These are phyloP conservation scores for Littorina saxatilis DNA, from an alignment of 1,140 invertebrate species.

Conservation along the genomic window DNA sequence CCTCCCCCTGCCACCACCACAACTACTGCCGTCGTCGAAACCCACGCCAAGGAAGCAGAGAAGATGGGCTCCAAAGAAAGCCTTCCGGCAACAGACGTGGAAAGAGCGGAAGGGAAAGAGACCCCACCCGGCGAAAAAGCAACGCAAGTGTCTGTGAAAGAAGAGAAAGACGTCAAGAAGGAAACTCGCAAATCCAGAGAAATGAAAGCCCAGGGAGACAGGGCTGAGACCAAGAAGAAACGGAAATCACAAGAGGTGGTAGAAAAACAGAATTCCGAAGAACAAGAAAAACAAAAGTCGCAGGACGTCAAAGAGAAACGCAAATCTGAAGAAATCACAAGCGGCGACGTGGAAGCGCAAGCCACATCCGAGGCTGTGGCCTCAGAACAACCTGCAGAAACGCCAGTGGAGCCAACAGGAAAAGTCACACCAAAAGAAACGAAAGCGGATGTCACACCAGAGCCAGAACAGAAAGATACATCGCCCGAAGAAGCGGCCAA, in stretches of 20 bases:
- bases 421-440: background rate
- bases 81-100: background rate
- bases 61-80: background rate
- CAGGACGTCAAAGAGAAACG: slow-evolving; percentile 19
- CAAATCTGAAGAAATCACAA: slow-evolving; percentile 12
- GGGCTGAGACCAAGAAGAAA: slow-evolving; percentile 10
- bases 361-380: slow-evolving; percentile 21
- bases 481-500: background rate
- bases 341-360: background rate
- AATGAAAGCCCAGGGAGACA: background rate
- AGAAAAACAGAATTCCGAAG: slow-evolving; percentile 4
- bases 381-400: slow-evolving; percentile 28
- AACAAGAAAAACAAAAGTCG: slow-evolving; percentile 10
- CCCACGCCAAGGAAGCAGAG: slow-evolving; percentile 44
- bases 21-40: slow-evolving; percentile 36
- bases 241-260: background rate
- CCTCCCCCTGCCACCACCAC: slow-evolving; percentile 14
- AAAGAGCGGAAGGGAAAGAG: background rate
- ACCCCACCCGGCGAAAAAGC: background rate
- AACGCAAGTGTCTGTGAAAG: too few species aligned
- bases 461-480: background rate
- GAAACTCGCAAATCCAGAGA: slow-evolving; percentile 1
- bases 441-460: background rate
- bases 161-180: background rate
- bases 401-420: background rate